phyloP scores from a whole-genome alignment of 1,140 invertebrate species.

The Eubasilissa regina region DNA sequence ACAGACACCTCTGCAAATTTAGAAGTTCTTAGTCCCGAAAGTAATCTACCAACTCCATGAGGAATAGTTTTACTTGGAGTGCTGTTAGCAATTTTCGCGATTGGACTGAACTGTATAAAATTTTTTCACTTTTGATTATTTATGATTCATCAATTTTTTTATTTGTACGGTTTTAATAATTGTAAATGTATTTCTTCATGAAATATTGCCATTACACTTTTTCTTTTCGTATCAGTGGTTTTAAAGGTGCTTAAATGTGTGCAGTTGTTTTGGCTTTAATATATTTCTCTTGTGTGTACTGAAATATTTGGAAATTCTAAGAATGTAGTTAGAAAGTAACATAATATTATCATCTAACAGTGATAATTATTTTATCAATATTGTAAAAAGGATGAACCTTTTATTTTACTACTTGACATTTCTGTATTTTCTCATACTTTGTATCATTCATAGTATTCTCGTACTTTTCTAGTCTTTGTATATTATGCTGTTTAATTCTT shows the following conservation, averaged over 20 bases:
- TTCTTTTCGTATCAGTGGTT: slow-evolving; percentile 12
- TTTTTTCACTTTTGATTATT: slow-evolving; percentile 30
- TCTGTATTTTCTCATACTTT: too few relatives aligned
- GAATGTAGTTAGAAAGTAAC: not conserved
- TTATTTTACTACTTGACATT: too few relatives aligned
- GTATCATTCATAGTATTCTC: too few relatives aligned
- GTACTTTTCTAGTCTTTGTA: slow-evolving; percentile 12
- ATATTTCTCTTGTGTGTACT: slow-evolving; percentile 1
- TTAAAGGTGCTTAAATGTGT: slow-evolving; percentile 37
- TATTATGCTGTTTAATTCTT: not conserved
- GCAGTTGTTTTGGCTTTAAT: slow-evolving; percentile 30
- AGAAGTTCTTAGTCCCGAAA: slow-evolving; percentile 10
- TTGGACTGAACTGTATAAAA: slow-evolving; percentile 37
- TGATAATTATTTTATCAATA: not conserved
- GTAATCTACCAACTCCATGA: slow-evolving; percentile 24
- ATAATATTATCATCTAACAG: not conserved
- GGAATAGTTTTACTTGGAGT: slow-evolving; percentile 26
- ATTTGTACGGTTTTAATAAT: slow-evolving; percentile 14
- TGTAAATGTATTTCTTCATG: not conserved
- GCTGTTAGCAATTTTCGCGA: slow-evolving; percentile 18
- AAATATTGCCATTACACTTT: not conserved
- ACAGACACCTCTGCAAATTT: not conserved
- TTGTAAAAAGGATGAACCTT: too few relatives aligned
- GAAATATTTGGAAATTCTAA: not conserved
- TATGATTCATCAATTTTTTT: slow-evolving; percentile 10